Percentiles rank a stretch among this genome's conserved stretches.
Evolutionary conservation across 2,888 invertebrate genomes (phyloP).

Genomic region (Peribatodes rhomboidaria): DNA sequence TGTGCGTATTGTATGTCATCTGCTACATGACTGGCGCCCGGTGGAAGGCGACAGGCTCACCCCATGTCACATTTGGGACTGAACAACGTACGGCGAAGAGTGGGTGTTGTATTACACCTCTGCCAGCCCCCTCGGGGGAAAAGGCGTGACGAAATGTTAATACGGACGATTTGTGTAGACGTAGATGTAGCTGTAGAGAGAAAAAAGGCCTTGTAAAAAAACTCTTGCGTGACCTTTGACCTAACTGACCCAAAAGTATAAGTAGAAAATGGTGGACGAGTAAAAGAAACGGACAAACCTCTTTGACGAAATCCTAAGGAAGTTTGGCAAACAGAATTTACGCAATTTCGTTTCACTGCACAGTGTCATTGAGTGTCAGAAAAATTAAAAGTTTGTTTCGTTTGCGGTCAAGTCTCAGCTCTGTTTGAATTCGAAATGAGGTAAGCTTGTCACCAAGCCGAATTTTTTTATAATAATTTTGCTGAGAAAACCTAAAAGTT

Average conservation of each 20-base stretch:
- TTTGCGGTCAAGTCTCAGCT: constrained; percentile 23
- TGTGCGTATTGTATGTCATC: no score
- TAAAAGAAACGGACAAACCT: constrained; percentile 23
- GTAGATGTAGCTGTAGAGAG: no score
- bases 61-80: no score
- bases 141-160: no score
- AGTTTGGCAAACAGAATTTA: constrained; percentile 46
- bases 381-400: constrained; percentile 40
- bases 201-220: neutral
- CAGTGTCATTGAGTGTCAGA: constrained; percentile 38
- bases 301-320: constrained; percentile 41
- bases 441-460: constrained; percentile 2
- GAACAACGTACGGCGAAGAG: no score
- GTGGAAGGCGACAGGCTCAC: no score
- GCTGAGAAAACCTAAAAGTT: neutral
- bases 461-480: neutral
- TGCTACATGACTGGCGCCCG: no score
- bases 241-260: constrained; percentile 17
- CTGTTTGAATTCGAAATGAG: constrained; percentile 12
- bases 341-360: constrained; percentile 40
- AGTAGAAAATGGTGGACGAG: constrained; percentile 16
- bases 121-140: no score
- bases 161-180: no score
- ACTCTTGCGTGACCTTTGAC: constrained; percentile 16
- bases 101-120: no score